Evolutionary conservation across 2,888 invertebrate species (phyloP).

Genomic region (Allacma fusca): DNA sequence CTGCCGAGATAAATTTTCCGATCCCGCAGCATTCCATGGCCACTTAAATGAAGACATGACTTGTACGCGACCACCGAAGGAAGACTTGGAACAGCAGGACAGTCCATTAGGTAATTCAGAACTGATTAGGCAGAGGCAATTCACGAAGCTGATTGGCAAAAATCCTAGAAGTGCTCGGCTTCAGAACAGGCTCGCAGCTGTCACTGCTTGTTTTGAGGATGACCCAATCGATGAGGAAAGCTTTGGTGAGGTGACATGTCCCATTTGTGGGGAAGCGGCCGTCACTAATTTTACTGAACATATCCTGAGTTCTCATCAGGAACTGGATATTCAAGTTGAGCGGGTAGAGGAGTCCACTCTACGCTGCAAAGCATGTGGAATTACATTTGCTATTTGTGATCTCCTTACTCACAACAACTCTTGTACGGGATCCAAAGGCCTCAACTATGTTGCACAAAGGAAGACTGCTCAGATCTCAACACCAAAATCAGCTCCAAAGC

Average conservation of each 20-base stretch:
- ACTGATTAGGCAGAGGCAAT: slow-evolving; percentile 31
- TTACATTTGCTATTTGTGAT: slow-evolving; percentile 58
- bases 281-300: slow-evolving; percentile 54
- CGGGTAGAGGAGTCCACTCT: slow-evolving; percentile 51
- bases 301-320: slow-evolving; percentile 54
- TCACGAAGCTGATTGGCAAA: slow-evolving; percentile 28
- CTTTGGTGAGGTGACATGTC: slow-evolving; percentile 57
- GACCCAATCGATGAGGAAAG: slow-evolving; percentile 43
- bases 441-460: slow-evolving; percentile 32
- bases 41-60: slow-evolving; percentile 49
- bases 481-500: background rate
- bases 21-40: slow-evolving; percentile 50
- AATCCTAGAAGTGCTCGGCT: slow-evolving; percentile 57
- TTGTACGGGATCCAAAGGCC: slow-evolving; percentile 47
- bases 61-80: slow-evolving; percentile 25
- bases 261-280: slow-evolving; percentile 55
- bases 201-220: slow-evolving; percentile 39
- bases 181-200: slow-evolving; percentile 44
- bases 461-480: background rate
- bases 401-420: slow-evolving; percentile 53
- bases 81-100: background rate
- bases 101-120: slow-evolving; percentile 18
- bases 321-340: slow-evolving; percentile 52
- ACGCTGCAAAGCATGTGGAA: slow-evolving; percentile 56
- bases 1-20: slow-evolving; percentile 51